Conservation (phyloP, 2,797 vertebrate genomes). For the Simalia tracyae region DNA sequence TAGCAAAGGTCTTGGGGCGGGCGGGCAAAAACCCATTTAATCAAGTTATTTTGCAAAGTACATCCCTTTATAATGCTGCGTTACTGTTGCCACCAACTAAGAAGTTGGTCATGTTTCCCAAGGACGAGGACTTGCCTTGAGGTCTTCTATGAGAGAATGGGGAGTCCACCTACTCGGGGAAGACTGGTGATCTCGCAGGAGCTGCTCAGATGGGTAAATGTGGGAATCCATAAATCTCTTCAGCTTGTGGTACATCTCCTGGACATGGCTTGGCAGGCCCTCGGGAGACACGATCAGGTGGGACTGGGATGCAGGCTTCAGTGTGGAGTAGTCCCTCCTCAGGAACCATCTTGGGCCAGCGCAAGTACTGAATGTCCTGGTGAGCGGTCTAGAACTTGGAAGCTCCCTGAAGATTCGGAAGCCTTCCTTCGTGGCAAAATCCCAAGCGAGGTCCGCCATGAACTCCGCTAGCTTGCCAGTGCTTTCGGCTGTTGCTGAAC, state of each 20-base stretch:
- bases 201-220: slow-evolving; percentile 62
- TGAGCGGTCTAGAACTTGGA: slow-evolving; percentile 22
- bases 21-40: not conserved
- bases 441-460: slow-evolving; percentile 78
- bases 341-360: accelerated
- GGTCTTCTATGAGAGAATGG: slow-evolving; percentile 49
- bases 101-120: not conserved
- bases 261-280: slow-evolving; percentile 33
- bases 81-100: not conserved
- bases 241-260: slow-evolving; percentile 46
- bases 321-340: slow-evolving; percentile 44
- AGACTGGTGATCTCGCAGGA: slow-evolving; percentile 53
- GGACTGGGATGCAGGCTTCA: not conserved
- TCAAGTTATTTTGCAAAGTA: not conserved
- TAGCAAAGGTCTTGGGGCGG: not conserved
- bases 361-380: slow-evolving; percentile 47
- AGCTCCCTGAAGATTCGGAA: slow-evolving; percentile 79
- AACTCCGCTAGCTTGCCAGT: slow-evolving; percentile 60
- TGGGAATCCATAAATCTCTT: slow-evolving; percentile 43
- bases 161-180: slow-evolving; percentile 52
- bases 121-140: slow-evolving; percentile 65
- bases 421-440: slow-evolving; percentile 82
- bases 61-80: not conserved
- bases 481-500: slow-evolving; percentile 54
- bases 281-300: slow-evolving; percentile 43